Evolutionary conservation across 2,888 invertebrate genomes (phyloP).

Genomic region (Eueremaeus valkanovi): DNA sequence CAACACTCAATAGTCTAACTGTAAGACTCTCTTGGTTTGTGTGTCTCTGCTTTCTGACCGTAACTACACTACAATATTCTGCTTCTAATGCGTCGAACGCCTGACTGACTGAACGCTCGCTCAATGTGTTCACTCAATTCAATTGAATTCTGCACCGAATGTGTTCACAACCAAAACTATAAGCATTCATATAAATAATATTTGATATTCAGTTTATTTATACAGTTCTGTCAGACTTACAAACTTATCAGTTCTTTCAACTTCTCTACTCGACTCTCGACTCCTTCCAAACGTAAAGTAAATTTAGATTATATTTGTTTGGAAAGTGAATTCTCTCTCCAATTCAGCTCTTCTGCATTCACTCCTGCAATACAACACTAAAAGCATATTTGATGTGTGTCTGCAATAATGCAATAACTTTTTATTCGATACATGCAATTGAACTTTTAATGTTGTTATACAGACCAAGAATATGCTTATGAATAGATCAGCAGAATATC

Average conservation of each 20-base stretch:
- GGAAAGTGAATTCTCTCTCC: background rate
- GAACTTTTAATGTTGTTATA: background rate
- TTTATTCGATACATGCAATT: background rate
- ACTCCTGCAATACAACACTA: background rate
- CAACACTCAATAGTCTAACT: background rate
- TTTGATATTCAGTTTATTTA: background rate
- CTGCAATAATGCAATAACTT: background rate
- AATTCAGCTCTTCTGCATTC: background rate
- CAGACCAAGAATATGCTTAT: too few species aligned
- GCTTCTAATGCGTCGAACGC: background rate
- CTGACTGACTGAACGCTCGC: background rate
- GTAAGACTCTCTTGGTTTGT: background rate
- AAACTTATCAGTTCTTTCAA: conserved; percentile 11
- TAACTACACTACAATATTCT: background rate
- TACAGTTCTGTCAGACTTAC: background rate
- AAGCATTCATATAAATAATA: conserved; percentile 21
- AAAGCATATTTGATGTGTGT: background rate
- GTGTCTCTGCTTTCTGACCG: conserved; percentile 20
- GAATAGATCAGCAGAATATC: background rate
- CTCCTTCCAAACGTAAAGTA: background rate
- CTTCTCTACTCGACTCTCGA: background rate
- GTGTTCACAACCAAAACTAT: too few species aligned
- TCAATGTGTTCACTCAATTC: background rate
- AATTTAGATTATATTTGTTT: background rate
- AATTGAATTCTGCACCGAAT: too few species aligned